Percentiles rank a stretch among this genome's conserved stretches.
These are phyloP conservation scores for Brachionus koreanus DNA, from an alignment of 1,140 invertebrate species.

Conservation along the genomic window DNA sequence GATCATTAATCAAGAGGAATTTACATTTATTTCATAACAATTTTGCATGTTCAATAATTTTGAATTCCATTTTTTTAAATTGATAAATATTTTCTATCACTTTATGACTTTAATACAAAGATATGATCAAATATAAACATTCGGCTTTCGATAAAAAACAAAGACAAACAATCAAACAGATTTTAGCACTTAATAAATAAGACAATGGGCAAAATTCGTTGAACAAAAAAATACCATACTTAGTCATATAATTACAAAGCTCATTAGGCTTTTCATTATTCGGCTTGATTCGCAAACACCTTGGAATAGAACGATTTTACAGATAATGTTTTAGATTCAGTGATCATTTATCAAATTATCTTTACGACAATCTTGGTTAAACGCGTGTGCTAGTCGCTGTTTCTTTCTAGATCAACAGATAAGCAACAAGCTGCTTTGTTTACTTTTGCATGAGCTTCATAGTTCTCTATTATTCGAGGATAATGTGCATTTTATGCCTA, in stretches of 20 bases:
- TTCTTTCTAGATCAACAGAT: constrained; percentile 1
- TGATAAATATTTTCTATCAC: background rate
- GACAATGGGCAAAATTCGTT: background rate
- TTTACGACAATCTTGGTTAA: background rate
- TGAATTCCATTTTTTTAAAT: background rate
- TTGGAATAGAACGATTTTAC: background rate
- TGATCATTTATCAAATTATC: background rate
- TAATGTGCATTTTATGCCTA: constrained; percentile 8
- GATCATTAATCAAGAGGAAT: background rate
- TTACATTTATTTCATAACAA: background rate
- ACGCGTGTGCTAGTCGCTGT: background rate
- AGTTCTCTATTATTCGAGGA: background rate
- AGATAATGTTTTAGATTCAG: background rate
- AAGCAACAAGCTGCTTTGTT: background rate
- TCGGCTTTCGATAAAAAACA: background rate
- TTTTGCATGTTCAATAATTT: background rate
- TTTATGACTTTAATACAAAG: background rate
- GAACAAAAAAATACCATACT: background rate
- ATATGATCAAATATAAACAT: background rate
- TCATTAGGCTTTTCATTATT: background rate
- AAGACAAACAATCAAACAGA: background rate
- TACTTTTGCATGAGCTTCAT: background rate
- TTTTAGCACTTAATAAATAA: background rate
- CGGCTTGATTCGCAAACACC: background rate
- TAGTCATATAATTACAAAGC: background rate